Evolutionary conservation across 30 jellyfish, hydroid and myxozoan genomes (phyloP), one percentile per base, ranked within the genome.

Genomic region (Sanderia malayensis): DNA sequence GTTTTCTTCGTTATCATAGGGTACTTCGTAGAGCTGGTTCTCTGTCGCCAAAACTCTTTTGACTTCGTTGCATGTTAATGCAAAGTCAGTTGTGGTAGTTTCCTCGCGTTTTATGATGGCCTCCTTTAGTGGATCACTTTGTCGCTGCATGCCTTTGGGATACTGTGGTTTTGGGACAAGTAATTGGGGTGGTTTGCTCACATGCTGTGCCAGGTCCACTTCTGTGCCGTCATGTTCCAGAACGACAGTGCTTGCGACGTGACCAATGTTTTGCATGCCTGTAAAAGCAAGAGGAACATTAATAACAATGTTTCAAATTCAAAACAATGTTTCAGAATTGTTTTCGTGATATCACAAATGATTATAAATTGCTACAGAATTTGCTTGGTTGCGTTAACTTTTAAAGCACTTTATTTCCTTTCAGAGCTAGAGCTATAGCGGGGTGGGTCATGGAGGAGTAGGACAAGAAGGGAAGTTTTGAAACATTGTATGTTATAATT

Each of bases 81-180:
- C 19, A 30, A 9, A 46, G n/a, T 30, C 19, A 53, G 8, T 10
- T 18, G 45, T 1, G 8, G 19, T 7, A 15, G 53, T 9, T 17
- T 8, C 0, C 59, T 9, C 0, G 0, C 17, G 25, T 30, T 62
- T 32, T 32, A 31, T 0, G 19, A 4, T 49, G 27, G 27, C 64
- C 13, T 25, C 37, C 8, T 28, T 61, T 19, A 37, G 73, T 24
- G 45, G 73, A 11, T 22, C 45, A n/a, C 13, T 17, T 6, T 29
- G 28, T 4, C 21, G 31, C 11, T 27, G 22, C 61, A 10, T 17
- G 37, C 63, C 52, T 3, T 11, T 17, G 3, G 94, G 94, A 63
- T 82, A 82, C 11, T 70, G 57, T 0, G 94, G 86, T 17, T 82
- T 82, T 20, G 94, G 94, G 3, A 76, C 70, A 78, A 82, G 45